Conservation (phyloP, 2,113 vertebrate species). For the Athene cunicularia region DNA sequence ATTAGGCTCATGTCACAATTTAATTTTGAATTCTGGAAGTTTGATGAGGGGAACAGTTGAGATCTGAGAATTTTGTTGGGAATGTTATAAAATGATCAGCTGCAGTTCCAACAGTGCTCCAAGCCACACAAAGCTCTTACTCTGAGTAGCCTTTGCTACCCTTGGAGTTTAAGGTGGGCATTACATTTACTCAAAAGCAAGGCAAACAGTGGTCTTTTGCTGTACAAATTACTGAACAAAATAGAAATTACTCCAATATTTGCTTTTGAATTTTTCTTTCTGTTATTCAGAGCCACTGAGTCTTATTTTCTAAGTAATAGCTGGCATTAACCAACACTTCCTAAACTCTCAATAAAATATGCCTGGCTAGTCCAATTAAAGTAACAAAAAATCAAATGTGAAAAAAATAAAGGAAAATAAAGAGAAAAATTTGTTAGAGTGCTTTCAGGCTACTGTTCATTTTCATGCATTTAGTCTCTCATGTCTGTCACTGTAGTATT, state of each 20-base stretch:
- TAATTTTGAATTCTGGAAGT: not conserved
- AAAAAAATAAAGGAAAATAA: not conserved
- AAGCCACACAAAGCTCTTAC: not conserved
- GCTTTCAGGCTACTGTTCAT: not conserved
- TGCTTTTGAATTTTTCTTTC: not conserved
- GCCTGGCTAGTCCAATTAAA: not conserved
- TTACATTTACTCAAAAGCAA: not conserved
- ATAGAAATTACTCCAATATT: not conserved
- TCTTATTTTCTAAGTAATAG: not conserved
- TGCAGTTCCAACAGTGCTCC: not conserved
- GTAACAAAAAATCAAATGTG: not conserved
- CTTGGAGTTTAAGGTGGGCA: not conserved
- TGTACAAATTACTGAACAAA: not conserved
- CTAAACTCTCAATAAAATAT: not conserved
- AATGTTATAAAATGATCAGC: not conserved
- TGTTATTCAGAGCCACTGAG: not conserved
- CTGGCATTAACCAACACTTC: not conserved
- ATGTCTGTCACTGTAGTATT: not conserved
- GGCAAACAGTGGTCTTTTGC: not conserved
- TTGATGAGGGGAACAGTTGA: not conserved
- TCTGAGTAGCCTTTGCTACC: not conserved
- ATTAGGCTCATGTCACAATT: not conserved
- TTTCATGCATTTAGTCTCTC: not conserved
- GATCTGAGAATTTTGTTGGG: not conserved
- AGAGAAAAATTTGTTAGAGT: not conserved